These are phyloP conservation scores for Tenebrosternarchus preto DNA, from an alignment of 2,113 vertebrate species.

Conservation along the genomic window DNA sequence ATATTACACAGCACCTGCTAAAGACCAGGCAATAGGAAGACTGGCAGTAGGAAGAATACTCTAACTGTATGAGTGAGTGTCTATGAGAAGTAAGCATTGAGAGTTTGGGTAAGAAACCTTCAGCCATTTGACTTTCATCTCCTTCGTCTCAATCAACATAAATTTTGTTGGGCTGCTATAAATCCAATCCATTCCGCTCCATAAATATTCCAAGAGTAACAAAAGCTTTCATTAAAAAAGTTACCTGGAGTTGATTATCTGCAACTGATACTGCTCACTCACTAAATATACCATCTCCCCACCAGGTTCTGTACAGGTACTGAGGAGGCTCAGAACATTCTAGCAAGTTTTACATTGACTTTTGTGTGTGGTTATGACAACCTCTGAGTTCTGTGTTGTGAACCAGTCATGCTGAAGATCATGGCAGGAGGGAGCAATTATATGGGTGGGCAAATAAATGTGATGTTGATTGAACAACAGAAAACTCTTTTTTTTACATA, in stretches of 20 bases:
- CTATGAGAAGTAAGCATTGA: not conserved
- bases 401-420: constrained; percentile 25
- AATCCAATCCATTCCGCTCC: constrained; percentile 31
- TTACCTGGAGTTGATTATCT: constrained; percentile 23
- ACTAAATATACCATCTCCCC: constrained; percentile 9
- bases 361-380: not conserved
- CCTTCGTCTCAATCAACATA: not conserved
- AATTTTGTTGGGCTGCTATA: not conserved
- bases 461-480: not conserved
- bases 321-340: not conserved
- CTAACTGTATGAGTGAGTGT: constrained; percentile 10
- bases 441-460: not conserved
- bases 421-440: not conserved
- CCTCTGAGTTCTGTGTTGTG: not conserved
- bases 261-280: constrained; percentile 22
- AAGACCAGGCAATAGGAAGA: not conserved
- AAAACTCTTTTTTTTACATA: not conserved
- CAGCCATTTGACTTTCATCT: constrained; percentile 42
- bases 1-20: not conserved
- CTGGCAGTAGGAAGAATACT: not conserved
- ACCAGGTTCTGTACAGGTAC: not conserved
- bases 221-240: constrained; percentile 23
- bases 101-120: not conserved
- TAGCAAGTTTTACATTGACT: constrained; percentile 2
- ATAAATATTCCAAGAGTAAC: constrained; percentile 36